Base-by-base conservation (phyloP, 2,888 invertebrate species). In the Campopleginae sp. region DNA sequence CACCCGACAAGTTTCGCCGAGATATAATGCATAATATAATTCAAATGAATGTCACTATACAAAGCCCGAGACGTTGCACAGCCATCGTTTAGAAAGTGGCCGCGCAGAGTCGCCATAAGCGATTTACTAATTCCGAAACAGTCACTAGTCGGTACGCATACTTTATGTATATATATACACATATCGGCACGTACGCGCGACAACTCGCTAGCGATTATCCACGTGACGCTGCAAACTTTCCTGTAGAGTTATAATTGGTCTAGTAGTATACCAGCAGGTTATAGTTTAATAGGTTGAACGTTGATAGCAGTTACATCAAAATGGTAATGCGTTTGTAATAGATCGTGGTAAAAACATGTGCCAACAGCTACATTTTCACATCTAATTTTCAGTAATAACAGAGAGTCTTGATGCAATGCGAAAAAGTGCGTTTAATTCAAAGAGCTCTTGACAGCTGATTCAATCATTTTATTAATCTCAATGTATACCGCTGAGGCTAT, bases 71-170 rank as follows among this genome's bases (percentile, higher is more conserved):
- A 65, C 65, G 65, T 38, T 65, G 19, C 38, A 10, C 38, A 65
- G 19, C n/a, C 38, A 72, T 54, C 54, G 54, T 58, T 72, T 72
- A 54, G 27, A 33, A 58, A 72, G 54, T 72, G 72, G 38, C 54
- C 72, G 38, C 33, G n/a, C n/a, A 12, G 31, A 72, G 33, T 19
- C 72, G 65, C 72, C 54, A 38, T 19, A 72, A 54, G 72, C 72
- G 72, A 72, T 31, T 51, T 54, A 54, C 51, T 48, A 58, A 54
- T 72, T 72, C 72, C 51, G n/a, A 33, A n/a, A 72, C n/a, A 42
- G 54, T 54, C 51, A 54, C 72, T 72, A 31, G 42, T 33, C 8
- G 58, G 58, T 75, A 33, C 58, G 38, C 19, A 75, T 44, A 46
- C 8, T 12, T 68, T 17, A 42, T 27, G 38, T 48, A 19, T 3